phyloP scores from a whole-genome alignment of 2,113 vertebrate species.

The Daphoenositta chrysoptera region DNA sequence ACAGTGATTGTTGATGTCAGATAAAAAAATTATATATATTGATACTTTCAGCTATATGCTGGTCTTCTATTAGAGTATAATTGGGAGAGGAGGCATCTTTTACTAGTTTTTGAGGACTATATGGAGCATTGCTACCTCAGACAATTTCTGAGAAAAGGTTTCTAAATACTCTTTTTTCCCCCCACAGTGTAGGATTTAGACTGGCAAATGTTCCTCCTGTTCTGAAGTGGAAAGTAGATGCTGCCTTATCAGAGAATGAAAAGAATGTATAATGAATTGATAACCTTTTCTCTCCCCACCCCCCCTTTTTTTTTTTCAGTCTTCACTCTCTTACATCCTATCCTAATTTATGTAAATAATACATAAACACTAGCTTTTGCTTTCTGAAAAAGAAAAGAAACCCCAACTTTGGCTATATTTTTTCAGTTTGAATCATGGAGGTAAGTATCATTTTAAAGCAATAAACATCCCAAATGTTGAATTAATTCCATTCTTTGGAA shows the following conservation, averaged over 20 bases:
- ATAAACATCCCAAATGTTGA: neutral
- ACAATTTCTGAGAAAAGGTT: neutral
- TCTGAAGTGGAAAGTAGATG: neutral
- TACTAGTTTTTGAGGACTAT: neutral
- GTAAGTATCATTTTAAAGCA: neutral
- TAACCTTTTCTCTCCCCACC: rapidly evolving
- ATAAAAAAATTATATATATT: neutral
- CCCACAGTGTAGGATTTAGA: neutral
- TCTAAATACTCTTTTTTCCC: neutral
- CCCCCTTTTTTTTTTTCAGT: neutral
- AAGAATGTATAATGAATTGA: neutral
- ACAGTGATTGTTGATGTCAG: neutral
- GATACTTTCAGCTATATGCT: neutral
- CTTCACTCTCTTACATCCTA: neutral
- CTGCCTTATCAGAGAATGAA: neutral
- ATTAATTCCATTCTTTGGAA: neutral
- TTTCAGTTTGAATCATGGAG: neutral
- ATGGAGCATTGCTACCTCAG: neutral
- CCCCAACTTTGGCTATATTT: neutral
- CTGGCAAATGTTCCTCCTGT: neutral
- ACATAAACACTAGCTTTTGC: neutral
- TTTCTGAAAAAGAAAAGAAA: neutral
- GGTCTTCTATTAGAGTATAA: neutral
- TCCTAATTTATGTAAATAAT: neutral
- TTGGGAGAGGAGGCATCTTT: neutral